These are phyloP conservation scores for Parazoanthus atlanticus DNA, from an alignment of 92 coral and sea anemone species.

Conservation along the genomic window DNA sequence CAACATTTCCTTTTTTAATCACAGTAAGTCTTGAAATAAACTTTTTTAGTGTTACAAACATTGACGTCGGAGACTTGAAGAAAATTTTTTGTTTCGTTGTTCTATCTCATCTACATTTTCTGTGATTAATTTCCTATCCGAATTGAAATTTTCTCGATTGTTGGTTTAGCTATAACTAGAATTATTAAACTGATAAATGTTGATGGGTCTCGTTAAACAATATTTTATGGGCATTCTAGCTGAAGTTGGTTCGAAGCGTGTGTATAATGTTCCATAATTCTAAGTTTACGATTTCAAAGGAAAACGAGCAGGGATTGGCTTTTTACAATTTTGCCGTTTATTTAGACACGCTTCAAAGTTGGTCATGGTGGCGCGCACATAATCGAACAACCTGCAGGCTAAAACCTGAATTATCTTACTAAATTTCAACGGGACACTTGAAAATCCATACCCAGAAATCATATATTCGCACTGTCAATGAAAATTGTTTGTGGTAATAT, in stretches of 20 bases:
- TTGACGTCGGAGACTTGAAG: not conserved
- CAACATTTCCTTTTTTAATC: too few species aligned
- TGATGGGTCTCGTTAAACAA: slow-evolving; percentile 2
- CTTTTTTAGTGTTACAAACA: not conserved
- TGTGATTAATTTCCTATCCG: slow-evolving; percentile 28
- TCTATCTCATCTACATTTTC: slow-evolving; percentile 15
- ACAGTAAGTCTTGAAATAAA: too few species aligned
- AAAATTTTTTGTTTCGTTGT: not conserved
- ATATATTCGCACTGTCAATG: slow-evolving; percentile 4
- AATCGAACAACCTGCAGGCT: slow-evolving; percentile 27
- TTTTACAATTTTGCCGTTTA: not conserved
- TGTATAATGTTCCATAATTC: not conserved
- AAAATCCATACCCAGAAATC: not conserved
- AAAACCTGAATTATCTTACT: not conserved
- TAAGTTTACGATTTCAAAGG: not conserved
- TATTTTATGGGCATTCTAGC: not conserved
- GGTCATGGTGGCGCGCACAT: slow-evolving; percentile 13
- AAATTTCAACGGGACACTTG: not conserved
- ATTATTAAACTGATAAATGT: not conserved
- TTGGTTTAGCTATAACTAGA: slow-evolving; percentile 2
- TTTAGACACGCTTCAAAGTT: slow-evolving; percentile 8
- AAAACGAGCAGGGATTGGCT: not conserved
- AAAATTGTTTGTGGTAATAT: slow-evolving; percentile 9
- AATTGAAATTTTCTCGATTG: not conserved
- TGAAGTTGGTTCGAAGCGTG: not conserved